These are phyloP conservation scores for Rousettus leschenaultii DNA, from an alignment of 2,113 vertebrate species.

Conservation along the genomic window DNA sequence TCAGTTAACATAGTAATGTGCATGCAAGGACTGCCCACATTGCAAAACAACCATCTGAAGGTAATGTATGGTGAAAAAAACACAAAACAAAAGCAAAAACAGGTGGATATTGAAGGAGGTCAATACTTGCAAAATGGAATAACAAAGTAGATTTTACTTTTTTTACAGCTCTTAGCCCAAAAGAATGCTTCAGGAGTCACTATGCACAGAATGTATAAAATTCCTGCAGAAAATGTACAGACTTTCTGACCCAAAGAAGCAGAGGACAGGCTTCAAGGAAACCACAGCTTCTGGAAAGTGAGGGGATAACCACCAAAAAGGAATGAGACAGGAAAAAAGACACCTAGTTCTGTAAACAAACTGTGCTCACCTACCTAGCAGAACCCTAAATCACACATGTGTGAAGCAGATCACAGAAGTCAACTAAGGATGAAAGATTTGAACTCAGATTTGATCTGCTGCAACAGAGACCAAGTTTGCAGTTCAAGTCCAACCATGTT, in stretches of 20 bases:
- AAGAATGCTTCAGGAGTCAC: background rate
- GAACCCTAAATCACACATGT: background rate
- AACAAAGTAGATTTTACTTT: background rate
- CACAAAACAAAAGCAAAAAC: background rate
- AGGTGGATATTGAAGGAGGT: background rate
- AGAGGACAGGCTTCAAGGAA: background rate
- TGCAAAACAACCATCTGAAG: background rate
- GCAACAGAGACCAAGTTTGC: background rate
- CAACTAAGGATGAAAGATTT: background rate
- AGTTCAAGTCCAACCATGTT: background rate
- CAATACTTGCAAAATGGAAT: background rate
- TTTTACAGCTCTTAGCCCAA: background rate
- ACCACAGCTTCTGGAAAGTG: background rate
- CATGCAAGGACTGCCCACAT: background rate
- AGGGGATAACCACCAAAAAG: background rate
- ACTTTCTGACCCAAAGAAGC: background rate
- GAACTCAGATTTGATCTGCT: background rate
- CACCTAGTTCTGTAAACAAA: background rate
- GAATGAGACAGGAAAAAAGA: background rate
- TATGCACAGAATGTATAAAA: background rate
- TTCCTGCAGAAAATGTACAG: background rate
- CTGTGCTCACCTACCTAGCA: background rate
- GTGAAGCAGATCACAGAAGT: background rate
- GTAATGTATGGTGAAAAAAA: background rate
- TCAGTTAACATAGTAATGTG: background rate